Conservation (phyloP, 2,888 invertebrate species). For the Timema cristinae region DNA sequence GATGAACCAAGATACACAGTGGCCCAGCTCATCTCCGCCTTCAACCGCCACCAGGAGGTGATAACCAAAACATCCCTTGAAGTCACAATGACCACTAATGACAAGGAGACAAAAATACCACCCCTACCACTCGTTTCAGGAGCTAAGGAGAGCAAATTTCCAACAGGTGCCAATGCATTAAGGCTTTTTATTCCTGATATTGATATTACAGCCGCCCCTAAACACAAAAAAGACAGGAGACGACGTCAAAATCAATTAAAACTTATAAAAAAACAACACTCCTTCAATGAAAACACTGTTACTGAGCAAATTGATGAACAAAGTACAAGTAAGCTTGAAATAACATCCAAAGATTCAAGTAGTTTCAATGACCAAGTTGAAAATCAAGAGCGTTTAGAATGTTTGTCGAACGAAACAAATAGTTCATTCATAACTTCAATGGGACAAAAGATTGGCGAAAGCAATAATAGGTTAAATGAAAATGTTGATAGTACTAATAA, state of each 20-base stretch:
- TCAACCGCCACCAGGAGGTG: conserved; percentile 49
- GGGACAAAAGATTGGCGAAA: background rate
- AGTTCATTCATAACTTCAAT: no score
- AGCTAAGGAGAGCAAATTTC: conserved; percentile 41
- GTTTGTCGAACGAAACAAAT: no score
- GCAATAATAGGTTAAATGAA: background rate
- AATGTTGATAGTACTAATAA: conserved; percentile 19
- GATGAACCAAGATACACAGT: conserved; percentile 49
- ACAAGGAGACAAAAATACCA: conserved; percentile 26
- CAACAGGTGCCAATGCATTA: conserved; percentile 48
- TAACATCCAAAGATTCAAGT: background rate
- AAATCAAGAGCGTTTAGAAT: no score
- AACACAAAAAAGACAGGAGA: conserved; percentile 18
- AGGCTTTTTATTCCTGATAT: conserved; percentile 49
- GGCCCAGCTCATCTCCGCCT: conserved; percentile 48
- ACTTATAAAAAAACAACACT: background rate
- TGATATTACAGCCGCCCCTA: conserved; percentile 33
- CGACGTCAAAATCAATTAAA: background rate
- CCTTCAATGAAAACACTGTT: background rate
- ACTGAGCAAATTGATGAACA: background rate
- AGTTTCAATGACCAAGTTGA: no score
- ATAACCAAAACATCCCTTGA: conserved; percentile 46
- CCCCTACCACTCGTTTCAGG: conserved; percentile 14
- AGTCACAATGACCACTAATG: conserved; percentile 43
- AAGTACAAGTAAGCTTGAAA: background rate